A percentile compares a stretch with the other conserved stretches of the same genome.
Conservation (phyloP, 2,888 invertebrate genomes). For the Gandaritis pyraliata region DNA sequence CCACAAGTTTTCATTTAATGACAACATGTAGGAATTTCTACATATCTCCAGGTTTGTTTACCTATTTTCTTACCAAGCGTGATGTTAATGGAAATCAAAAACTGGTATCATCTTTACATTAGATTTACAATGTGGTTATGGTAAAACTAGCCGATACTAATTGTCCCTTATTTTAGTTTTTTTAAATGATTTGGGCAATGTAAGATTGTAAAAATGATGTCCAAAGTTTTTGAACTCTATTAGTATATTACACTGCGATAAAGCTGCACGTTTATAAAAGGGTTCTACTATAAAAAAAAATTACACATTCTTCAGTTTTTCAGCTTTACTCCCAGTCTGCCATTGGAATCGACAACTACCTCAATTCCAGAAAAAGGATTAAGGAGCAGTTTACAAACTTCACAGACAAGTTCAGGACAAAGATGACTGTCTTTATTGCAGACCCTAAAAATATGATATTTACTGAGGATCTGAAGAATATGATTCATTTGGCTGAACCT, state of each 20-base stretch:
- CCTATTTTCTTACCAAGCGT: no score
- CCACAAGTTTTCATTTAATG: slow-evolving; percentile 49
- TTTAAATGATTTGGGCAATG: no score
- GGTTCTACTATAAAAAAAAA: background rate
- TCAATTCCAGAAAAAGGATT: slow-evolving; percentile 77
- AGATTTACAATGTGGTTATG: no score
- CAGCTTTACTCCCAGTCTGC: slow-evolving; percentile 83
- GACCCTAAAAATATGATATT: slow-evolving; percentile 88
- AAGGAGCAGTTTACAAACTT: slow-evolving; percentile 86
- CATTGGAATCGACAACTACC: slow-evolving; percentile 86
- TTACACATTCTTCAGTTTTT: slow-evolving; percentile 54
- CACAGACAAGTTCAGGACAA: slow-evolving; percentile 86
- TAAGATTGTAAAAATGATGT: no score
- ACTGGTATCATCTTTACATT: no score
- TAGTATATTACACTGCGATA: no score
- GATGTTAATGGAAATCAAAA: no score
- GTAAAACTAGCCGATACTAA: no score
- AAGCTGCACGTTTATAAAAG: no score
- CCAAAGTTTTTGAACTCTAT: no score
- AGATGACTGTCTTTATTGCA: slow-evolving; percentile 87
- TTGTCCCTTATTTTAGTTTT: no score
- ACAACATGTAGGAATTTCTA: slow-evolving; percentile 51
- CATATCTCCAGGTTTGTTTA: slow-evolving; percentile 51
- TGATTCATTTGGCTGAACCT: slow-evolving; percentile 88
- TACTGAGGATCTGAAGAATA: slow-evolving; percentile 93